Percentiles rank a stretch among this genome's conserved stretches.
These are phyloP conservation scores for Spialia ferax DNA, from an alignment of 2,888 invertebrate species.

Conservation along the genomic window DNA sequence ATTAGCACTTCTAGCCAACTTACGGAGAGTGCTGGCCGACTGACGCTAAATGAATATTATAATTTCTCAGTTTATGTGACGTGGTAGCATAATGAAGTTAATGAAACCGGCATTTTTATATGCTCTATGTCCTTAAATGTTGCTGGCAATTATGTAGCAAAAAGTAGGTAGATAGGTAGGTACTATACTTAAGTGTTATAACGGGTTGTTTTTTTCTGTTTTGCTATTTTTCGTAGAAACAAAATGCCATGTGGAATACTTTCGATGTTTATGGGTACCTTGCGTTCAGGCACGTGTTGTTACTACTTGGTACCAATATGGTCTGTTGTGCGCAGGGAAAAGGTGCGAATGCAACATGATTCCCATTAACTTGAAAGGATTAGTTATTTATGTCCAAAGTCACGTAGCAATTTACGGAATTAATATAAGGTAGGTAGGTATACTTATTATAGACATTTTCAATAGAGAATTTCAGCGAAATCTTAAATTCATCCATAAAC, in stretches of 20 bases:
- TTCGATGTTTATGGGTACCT: background rate
- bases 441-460: no score
- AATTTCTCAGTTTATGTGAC: conserved; percentile 3
- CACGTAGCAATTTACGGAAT: no score
- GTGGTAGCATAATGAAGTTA: background rate
- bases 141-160: background rate
- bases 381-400: no score
- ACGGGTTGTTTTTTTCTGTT: background rate
- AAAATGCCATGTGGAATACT: background rate
- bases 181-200: background rate
- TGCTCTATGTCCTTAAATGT: background rate
- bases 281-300: no score
- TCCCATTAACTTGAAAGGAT: no score
- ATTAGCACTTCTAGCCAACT: conserved; percentile 46
- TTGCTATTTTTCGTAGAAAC: background rate
- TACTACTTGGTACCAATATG: no score
- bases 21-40: background rate
- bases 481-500: no score
- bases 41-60: conserved; percentile 7
- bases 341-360: background rate
- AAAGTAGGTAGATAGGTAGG: no score
- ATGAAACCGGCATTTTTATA: background rate
- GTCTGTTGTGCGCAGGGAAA: background rate
- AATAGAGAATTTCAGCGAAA: no score
- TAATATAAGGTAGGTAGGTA: no score